phyloP scores from a whole-genome alignment of 2,113 vertebrate genomes.

The Daphoenositta chrysoptera region DNA sequence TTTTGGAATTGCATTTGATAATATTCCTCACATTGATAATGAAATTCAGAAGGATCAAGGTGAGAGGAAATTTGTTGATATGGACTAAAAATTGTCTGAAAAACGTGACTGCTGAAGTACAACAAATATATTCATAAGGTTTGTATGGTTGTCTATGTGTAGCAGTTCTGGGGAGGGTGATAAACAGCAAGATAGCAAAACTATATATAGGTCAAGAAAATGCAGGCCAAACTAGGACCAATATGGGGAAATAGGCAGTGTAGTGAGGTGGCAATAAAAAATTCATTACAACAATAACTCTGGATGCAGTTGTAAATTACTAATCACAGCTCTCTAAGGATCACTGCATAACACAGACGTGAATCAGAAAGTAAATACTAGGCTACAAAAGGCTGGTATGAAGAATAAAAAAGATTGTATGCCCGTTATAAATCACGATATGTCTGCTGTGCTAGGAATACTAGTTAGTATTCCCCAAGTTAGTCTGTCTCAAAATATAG shows the following conservation, averaged over 20 bases:
- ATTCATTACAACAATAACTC: background rate
- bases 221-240: background rate
- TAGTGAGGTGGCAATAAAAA: background rate
- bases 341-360: background rate
- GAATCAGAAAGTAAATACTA: background rate
- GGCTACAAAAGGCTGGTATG: background rate
- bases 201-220: background rate
- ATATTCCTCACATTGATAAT: background rate
- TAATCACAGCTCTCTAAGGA: background rate
- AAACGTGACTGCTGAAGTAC: background rate
- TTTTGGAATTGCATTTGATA: background rate
- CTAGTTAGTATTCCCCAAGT: background rate
- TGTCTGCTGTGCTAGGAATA: background rate
- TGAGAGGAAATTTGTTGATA: background rate
- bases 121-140: background rate
- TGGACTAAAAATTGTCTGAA: background rate
- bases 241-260: background rate
- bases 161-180: background rate
- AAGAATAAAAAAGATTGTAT: background rate
- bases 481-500: background rate
- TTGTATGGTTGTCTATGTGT: background rate
- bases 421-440: background rate
- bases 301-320: background rate
- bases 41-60: background rate
- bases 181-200: background rate